These are phyloP conservation scores for Drosophila lowei DNA, from an alignment of 1,140 invertebrate genomes.

Conservation along the genomic window DNA sequence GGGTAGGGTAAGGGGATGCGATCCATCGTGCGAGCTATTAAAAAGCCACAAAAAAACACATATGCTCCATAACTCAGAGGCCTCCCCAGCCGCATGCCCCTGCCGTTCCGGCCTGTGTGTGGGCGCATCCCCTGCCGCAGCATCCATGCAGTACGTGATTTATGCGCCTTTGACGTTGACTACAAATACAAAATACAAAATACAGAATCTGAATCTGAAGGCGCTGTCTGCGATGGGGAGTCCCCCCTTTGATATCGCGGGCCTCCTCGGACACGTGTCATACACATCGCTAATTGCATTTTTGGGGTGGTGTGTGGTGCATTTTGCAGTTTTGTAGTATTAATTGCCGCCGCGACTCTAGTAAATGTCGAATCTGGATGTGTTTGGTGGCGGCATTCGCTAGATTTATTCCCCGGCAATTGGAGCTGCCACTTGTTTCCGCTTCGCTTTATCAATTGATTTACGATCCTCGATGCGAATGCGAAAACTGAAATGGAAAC, in stretches of 20 bases:
- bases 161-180: conserved; percentile 66
- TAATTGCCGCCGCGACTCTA: conserved; percentile 63
- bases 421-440: conserved; percentile 80
- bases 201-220: conserved; percentile 25
- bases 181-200: conserved; percentile 25
- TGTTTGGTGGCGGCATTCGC: conserved; percentile 32
- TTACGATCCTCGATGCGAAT: conserved; percentile 62
- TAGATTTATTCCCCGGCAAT: conserved; percentile 74
- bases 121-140: no score
- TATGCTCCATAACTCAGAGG: conserved; percentile 68
- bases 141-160: conserved; percentile 42
- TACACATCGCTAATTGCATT: conserved; percentile 68
- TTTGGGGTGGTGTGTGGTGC: conserved; percentile 33
- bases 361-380: conserved; percentile 38
- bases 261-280: conserved; percentile 52
- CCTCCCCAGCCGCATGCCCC: conserved; percentile 1
- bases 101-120: background rate
- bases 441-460: conserved; percentile 82
- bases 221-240: conserved; percentile 13
- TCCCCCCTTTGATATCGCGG: conserved; percentile 43
- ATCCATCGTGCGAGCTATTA: conserved; percentile 66
- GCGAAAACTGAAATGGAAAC: conserved; percentile 23
- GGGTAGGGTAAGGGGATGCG: conserved; percentile 17
- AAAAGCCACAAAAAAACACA: conserved; percentile 77
- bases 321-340: conserved; percentile 78